phyloP scores from a whole-genome alignment of 2,888 invertebrate genomes.

The Formica aserva region DNA sequence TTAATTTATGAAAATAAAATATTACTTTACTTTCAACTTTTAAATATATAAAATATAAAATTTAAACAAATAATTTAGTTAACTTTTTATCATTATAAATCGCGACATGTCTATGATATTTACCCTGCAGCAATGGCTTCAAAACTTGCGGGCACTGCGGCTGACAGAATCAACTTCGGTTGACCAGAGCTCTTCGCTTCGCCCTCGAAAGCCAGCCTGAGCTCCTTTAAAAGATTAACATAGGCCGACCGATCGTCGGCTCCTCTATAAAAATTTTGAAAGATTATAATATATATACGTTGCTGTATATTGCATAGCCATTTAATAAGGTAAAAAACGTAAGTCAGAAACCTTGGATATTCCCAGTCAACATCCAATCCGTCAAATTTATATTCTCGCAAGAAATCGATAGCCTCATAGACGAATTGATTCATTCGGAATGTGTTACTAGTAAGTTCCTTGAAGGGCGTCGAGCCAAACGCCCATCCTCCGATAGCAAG shows the following conservation, averaged over 20 bases:
- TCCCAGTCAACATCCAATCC: constrained; percentile 98
- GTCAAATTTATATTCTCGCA: constrained; percentile 96
- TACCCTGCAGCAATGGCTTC: constrained; percentile 96
- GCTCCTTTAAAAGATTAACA: constrained; percentile 93
- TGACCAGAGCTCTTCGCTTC: constrained; percentile 96
- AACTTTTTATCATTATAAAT: constrained; percentile 3
- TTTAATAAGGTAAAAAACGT: not conserved
- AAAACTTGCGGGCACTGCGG: constrained; percentile 96
- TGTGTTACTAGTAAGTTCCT: constrained; percentile 95
- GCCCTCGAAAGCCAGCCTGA: constrained; percentile 96
- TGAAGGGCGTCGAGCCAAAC: constrained; percentile 97
- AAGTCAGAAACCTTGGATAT: constrained; percentile 90
- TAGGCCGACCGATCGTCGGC: constrained; percentile 95
- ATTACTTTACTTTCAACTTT: not conserved
- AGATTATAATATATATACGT: not conserved
- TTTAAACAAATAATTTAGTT: not conserved
- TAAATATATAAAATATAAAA: not conserved
- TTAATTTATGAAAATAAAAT: not conserved
- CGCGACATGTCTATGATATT: constrained; percentile 56
- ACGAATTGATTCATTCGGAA: constrained; percentile 98
- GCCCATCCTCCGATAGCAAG: constrained; percentile 98
- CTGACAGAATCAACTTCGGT: constrained; percentile 92
- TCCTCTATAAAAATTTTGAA: constrained; percentile 87
- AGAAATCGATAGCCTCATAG: constrained; percentile 97
- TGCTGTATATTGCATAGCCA: not conserved